Percentiles rank a stretch among this genome's conserved stretches.
phyloP scores from a whole-genome alignment of 1,140 invertebrate species.

The Drosophila leontia region DNA sequence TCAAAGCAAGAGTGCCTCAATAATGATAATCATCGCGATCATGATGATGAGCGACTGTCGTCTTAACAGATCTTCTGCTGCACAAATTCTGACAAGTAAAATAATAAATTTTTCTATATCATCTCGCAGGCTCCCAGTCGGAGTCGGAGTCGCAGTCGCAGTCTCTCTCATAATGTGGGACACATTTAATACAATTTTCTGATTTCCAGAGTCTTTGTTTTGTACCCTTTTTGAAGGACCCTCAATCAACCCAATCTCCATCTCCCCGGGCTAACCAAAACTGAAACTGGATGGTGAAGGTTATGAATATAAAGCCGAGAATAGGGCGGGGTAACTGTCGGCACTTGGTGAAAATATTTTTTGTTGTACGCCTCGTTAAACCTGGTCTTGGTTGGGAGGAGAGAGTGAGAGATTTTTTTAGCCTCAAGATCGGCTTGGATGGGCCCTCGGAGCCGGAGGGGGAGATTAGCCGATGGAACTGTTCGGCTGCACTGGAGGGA shows the following conservation, averaged over 20 bases:
- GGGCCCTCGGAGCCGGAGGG: conserved; percentile 2
- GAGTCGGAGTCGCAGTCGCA: neutral
- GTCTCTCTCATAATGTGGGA: conserved; percentile 64
- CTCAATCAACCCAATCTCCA: conserved; percentile 71
- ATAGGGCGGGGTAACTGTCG: conserved; percentile 39
- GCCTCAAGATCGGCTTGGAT: conserved; percentile 21
- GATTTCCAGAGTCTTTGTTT: conserved; percentile 50
- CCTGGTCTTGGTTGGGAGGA: neutral
- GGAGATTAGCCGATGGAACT: conserved; percentile 56
- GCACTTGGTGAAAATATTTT: conserved; percentile 67
- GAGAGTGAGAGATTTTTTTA: conserved; percentile 14
- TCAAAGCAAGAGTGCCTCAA: conserved; percentile 84
- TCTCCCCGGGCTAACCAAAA: conserved; percentile 23
- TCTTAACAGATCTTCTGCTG: conserved; percentile 72
- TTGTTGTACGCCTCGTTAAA: conserved; percentile 76
- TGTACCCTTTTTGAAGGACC: conserved; percentile 81
- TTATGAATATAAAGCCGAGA: neutral
- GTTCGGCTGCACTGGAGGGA: neutral
- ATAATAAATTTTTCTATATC: conserved; percentile 69
- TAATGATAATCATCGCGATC: conserved; percentile 80
- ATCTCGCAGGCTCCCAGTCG: conserved; percentile 18
- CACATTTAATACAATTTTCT: conserved; percentile 81
- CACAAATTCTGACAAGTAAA: conserved; percentile 73
- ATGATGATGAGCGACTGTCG: conserved; percentile 63
- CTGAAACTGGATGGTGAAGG: conserved; percentile 2